Evolutionary conservation across 2,888 invertebrate species (phyloP), one percentile per base, ranked within the genome.

Genomic region (Cephus runcator): DNA sequence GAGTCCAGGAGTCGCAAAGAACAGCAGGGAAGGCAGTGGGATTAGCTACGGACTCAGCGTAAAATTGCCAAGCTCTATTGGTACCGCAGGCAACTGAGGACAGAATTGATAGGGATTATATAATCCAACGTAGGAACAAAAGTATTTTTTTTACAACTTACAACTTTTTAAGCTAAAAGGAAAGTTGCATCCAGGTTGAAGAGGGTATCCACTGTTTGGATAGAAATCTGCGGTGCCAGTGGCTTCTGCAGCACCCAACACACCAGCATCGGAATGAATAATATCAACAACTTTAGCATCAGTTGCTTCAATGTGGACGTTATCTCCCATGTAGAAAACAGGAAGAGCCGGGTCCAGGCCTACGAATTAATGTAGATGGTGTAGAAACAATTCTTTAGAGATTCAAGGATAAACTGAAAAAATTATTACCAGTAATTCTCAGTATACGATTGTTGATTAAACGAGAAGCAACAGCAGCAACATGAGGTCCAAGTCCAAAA

Each of bases 191-290:
- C 75, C 75, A 68, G 75, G 75, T 23, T 76, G 75, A 30, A 69
- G 69, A 33, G 75, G 34, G 30, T 76, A 76, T 33, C 75, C 71
- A 30, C 34, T 71, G 71, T 76, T 76, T 9, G 76, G 71, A 76
- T 76, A 71, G 35, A 76, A 71, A 15, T 71, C 76, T 69, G 34
- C 73, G 3, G 40, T 36, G 15, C 76, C 76, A 71, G 56, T 56
- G 23, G 56, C 56, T 1, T 0, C 9, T 56, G 56, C 23, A 23
- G 9, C 56, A 23, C 56, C 56, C 15, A 56, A 23, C 0, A 56
- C 56, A 23, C 56, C 56, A 56, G 56, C 56, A 23, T 56, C 56
- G 23, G 56, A 23, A 23, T 56, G 56, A 56, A 56, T 56, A 56
- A 56, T 23, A 23, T 56, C 56, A 56, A 56, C 56, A 56, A 56